Base-by-base conservation (phyloP, 1,140 invertebrate species). In the Lepidurus arcticus region DNA sequence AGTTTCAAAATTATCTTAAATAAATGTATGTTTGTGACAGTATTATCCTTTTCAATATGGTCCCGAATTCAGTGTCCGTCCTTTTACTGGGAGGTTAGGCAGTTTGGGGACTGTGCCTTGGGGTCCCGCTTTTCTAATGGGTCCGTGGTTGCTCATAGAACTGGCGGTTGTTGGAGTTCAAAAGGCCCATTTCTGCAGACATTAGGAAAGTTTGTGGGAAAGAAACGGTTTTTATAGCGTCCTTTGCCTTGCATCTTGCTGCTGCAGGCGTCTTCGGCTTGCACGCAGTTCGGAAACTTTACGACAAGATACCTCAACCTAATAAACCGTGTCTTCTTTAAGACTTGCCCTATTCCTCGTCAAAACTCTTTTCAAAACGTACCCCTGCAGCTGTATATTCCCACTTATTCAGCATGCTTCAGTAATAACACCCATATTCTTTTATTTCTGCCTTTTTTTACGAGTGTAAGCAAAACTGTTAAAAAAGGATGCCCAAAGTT, bases 151-250 rank as follows among this genome's bases (percentile, higher is more conserved):
- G 53, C 16, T 65, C 53, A 65, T 7, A 65, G 53, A 65, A 65
- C 9, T 65, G 53, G 53, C n/a, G 53, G 1, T 21, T 65, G 16
- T 65, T 65, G 16, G 8, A 11, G 53, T 65, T 65, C 53, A 16
- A 65, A 65, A 65, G 53, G 16, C 53, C 53, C 53, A 65, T 65
- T 65, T 65, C 53, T n/a, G 53, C 53, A 65, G 53, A 65, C 53
- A 65, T 65, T 65, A 65, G 16, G 16, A 13, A 65, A 65, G 53
- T 65, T 65, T 65, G 53, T 65, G 53, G 53, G 6, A 65, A 13
- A 65, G 53, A 65, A 65, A 65, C 53, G 53, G 53, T 13, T 13
- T 65, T 65, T 65, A 65, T 65, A 65, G 53, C 53, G 53, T 65
- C 53, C 21, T 65, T n/a, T n/a, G 21, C 53, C 53, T 65, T 16